Conservation (phyloP, 2,888 invertebrate genomes). For the Drosophila mettleri region DNA sequence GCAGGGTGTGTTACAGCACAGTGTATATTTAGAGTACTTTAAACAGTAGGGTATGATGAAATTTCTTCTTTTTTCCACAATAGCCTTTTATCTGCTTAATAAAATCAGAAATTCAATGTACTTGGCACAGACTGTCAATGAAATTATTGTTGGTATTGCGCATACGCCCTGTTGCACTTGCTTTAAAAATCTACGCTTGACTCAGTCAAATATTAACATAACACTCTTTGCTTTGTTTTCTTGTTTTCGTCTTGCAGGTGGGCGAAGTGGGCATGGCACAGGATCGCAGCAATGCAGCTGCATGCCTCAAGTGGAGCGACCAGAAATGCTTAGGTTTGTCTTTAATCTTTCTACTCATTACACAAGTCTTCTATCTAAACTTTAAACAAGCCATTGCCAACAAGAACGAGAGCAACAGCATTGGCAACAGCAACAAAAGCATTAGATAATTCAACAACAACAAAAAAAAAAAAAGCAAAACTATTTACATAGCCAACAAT, state of each 20-base stretch:
- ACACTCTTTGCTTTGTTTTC: background rate
- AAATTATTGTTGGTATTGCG: conserved; percentile 1
- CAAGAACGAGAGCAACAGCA: conserved; percentile 68
- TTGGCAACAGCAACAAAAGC: conserved; percentile 66
- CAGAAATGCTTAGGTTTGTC: conserved; percentile 86
- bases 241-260: conserved; percentile 73
- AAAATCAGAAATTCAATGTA: background rate
- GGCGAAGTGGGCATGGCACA: conserved; percentile 83
- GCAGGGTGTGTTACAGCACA: too few species aligned
- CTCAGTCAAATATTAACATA: background rate
- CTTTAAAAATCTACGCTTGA: background rate
- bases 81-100: too few species aligned
- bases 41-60: too few species aligned
- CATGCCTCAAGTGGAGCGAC: conserved; percentile 84
- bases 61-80: too few species aligned
- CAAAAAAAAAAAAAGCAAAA: conserved; percentile 30
- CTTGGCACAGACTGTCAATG: conserved; percentile 4
- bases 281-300: conserved; percentile 83
- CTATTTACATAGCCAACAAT: conserved; percentile 41
- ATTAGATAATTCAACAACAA: conserved; percentile 78
- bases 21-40: too few species aligned
- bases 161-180: conserved; percentile 11
- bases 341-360: conserved; percentile 77
- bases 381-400: conserved; percentile 73
- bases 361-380: conserved; percentile 71